Base-by-base conservation (phyloP, 2,888 invertebrate species). In the Eupithecia vulgata region DNA sequence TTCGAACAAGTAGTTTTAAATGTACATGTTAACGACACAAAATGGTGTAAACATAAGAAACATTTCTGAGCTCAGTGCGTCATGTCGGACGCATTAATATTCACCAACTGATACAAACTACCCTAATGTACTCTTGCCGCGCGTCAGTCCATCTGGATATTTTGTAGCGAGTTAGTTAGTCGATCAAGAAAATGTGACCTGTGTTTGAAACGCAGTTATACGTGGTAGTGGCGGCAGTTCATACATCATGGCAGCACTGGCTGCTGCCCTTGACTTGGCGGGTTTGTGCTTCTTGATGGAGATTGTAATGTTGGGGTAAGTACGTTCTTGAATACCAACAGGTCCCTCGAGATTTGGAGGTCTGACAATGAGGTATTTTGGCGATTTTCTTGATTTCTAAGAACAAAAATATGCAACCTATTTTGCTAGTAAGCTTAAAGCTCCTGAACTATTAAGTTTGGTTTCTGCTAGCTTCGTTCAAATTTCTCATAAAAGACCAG, bases 241-340 rank as follows among this genome's bases (percentile, higher is more conserved):
- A 65, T 57, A n/a, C n/a, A n/a, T n/a, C n/a, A n/a, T n/a, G n/a
- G n/a, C n/a, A n/a, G n/a, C n/a, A n/a, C 64, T 37, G 37, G 10
- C 71, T 10, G 45, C 64, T 5, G 61, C 17, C 34, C 35, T 6
- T 17, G 8, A 61, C n/a, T 34, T 34, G 45, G 52, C 34, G 7
- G 66, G 25, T 67, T 67, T 75, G 35, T 57, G 62, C 57, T 70
- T 74, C 62, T 71, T 81, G 13, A 79, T 42, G 12, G 21, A 13
- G 17, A 42, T 40, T 21, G 68, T 42, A 40, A 37, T 40, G 12
- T 21, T 21, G 10, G 52, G n/a, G n/a, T 52, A 21, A 10, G 52
- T 52, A 10, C 12, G 21, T 52, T 52, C 52, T 21, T 21, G 52
- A 52, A 52, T 10, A 12, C 10, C 10, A 52, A 52, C 52, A 21